Evolutionary conservation across 2,888 invertebrate species (phyloP), one percentile per base, ranked within the genome.

Genomic region (Elegia similella): DNA sequence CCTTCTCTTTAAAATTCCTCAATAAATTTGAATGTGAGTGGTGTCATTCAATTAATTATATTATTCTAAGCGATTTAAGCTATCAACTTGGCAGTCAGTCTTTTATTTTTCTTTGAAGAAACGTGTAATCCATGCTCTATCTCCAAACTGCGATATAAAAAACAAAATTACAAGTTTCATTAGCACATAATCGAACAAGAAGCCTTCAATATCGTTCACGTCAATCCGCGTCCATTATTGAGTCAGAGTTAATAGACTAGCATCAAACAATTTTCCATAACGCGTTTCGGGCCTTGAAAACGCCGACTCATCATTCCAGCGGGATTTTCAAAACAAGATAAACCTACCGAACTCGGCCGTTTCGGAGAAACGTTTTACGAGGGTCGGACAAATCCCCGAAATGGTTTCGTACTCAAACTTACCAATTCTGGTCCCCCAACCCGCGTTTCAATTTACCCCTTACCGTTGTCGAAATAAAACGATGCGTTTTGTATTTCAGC

Each of bases 361-460:
- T 78, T 76, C 73, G 75, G 73, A 76, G 74, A 72, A 80, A 68
- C 73, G 72, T 78, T 85, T 84, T 84, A 84, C 78, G 83, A 84
- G 81, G 84, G 84, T 80, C 77, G 70, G 74, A 81, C 80, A 82
- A 84, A 84, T 83, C 81, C 81, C 72, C 66, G 69, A 65, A 78
- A 81, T 72, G 73, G 73, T 72, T 67, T 67, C 69, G 73, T 77
- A 69, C 73, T 79, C 80, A 73, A 80, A 78, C 76, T 78, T 75
- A 74, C 73, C 82, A 71, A 78, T 80, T 77, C 69, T 62, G 70
- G 73, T 74, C 68, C 72, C 68, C 74, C 75, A 71, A 69, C 76
- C 75, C 78, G 75, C 73, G 73, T 84, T 86, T 86, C 84, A 84
- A 86, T 86, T 86, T 86, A 78, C 82, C 77, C 78, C 78, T 78